Evolutionary conservation across 2,888 invertebrate species (phyloP).

Genomic region (Caenorhabditis macrosperma): DNA sequence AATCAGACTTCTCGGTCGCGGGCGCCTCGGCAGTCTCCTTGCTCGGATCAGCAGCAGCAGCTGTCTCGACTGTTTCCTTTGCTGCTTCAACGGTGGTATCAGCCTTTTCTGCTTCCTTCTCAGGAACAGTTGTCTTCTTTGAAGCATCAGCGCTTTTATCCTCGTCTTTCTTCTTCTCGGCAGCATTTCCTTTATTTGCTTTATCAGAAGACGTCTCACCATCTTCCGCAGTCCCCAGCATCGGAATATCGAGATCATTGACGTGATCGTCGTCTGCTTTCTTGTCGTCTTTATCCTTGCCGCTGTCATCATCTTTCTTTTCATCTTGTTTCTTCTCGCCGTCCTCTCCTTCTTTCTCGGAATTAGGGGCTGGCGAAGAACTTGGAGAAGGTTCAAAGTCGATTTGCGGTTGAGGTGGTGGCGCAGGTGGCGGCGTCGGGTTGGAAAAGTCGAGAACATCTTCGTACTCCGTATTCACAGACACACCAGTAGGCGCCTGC

Average conservation of each 20-base stretch:
- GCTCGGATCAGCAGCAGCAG: neutral
- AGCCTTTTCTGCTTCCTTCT: conserved; percentile 5
- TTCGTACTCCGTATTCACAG: neutral
- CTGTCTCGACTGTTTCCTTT: neutral
- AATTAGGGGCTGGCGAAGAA: neutral
- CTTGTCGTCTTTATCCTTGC: neutral
- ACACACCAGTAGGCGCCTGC: neutral
- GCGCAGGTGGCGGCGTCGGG: neutral
- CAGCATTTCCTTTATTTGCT: neutral
- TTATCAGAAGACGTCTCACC: too few species aligned
- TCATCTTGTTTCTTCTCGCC: neutral
- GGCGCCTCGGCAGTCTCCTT: neutral
- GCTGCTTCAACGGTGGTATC: neutral
- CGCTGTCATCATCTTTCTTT: neutral
- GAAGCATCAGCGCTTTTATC: neutral
- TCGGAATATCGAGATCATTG: too few species aligned
- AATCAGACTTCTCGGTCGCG: neutral
- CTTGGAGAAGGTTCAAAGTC: neutral
- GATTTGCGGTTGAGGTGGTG: neutral
- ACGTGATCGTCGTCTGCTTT: conserved; percentile 9
- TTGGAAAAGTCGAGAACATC: neutral
- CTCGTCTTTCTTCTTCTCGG: neutral
- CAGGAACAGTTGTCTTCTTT: conserved; percentile 13
- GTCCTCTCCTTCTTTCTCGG: neutral
- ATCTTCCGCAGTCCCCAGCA: too few species aligned